Evolutionary conservation across 2,113 vertebrate genomes (phyloP).

Genomic region (Odocoileus hemionus): DNA sequence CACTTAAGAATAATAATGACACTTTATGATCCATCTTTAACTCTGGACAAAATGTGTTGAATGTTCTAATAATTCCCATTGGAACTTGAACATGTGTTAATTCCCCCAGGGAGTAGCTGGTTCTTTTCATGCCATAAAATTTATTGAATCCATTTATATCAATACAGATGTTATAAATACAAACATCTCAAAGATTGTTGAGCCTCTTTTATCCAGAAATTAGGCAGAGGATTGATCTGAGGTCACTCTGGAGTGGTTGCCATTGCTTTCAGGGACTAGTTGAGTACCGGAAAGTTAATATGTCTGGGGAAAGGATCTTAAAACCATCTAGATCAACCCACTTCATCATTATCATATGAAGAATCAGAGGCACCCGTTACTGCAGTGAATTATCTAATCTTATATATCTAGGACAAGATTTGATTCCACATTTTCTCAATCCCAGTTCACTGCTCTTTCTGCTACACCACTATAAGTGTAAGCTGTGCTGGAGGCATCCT

Average conservation of each 20-base stretch:
- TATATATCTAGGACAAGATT: not conserved
- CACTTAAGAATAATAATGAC: not conserved
- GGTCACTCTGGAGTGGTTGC: not conserved
- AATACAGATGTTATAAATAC: not conserved
- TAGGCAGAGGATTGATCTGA: not conserved
- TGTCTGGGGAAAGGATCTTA: not conserved
- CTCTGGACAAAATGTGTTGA: not conserved
- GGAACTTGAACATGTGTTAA: not conserved
- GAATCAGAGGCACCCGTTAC: not conserved
- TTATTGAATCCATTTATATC: not conserved
- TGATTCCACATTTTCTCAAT: not conserved
- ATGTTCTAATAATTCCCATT: slow-evolving; percentile 24
- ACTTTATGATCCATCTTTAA: not conserved
- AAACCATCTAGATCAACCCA: not conserved
- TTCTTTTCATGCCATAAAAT: not conserved
- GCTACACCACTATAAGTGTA: not conserved
- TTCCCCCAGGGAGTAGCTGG: not conserved
- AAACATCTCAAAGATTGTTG: not conserved
- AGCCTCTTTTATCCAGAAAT: not conserved
- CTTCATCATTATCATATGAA: not conserved
- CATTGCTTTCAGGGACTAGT: not conserved
- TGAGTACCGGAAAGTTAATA: not conserved
- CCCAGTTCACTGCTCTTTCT: not conserved
- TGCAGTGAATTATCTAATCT: not conserved
- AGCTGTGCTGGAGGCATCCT: not conserved